Evolutionary conservation across 2,888 invertebrate genomes (phyloP), one percentile per base, ranked within the genome.

Genomic region (Cataglyphis albicans): DNA sequence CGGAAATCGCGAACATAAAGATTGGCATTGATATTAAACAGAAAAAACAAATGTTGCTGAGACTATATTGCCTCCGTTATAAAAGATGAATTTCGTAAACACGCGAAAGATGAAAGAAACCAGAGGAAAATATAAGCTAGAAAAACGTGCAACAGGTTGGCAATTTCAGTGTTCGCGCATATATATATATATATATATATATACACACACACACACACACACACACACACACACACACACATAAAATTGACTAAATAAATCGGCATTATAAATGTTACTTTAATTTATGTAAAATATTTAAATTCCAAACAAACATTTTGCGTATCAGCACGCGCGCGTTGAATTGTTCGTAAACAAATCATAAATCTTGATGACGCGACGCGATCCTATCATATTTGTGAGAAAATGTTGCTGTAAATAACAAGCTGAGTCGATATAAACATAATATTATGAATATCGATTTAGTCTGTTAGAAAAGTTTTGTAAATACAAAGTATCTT

Each of bases 71-170:
- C 9, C 48, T 25, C 25, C 44, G 9, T n/a, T 15, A 25, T 2
- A 68, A 82, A 21, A 18, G 32, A 70, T 55, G 59, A 48, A 70
- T 74, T 84, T 82, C 44, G 59, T 61, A 70, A 57, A 52, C 32
- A 32, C 65, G 21, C 4, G 52, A 65, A 57, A 72, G 48, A 78
- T 12, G 32, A 44, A 35, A 72, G 29, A 68, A 15, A 64, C 7
- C 12, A 65, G 21, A 35, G 59, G 25, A 65, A 32, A 52, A 72
- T 65, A 74, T 63, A 75, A 65, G 38, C 68, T 83, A 82, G 76
- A 80, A 89, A 75, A 82, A 7, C 81, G 81, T 86, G 92, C 92
- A 92, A 92, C 91, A 91, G 91, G 92, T 92, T 91, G 90, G 87
- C 81, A 81, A 89, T 85, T 80, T 80, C 64, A 64, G 70, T 88